Percentiles rank a stretch among this genome's conserved stretches.
These are phyloP conservation scores for Ferrisia virgata DNA, from an alignment of 2,888 invertebrate species.

Conservation along the genomic window DNA sequence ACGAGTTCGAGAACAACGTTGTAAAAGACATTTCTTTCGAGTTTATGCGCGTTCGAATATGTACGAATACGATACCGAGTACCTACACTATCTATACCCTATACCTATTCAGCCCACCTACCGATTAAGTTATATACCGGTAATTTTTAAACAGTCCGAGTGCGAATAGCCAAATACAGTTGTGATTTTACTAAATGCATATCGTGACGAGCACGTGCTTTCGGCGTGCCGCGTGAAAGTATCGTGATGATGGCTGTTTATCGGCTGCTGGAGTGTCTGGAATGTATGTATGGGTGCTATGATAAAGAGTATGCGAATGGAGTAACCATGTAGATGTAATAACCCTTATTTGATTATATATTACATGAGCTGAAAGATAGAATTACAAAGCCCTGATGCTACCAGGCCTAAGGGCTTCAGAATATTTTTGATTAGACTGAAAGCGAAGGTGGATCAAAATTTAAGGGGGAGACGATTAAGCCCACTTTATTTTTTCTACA, in stretches of 20 bases:
- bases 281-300: no score
- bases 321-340: no score
- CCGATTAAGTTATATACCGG: not conserved
- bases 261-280: not conserved
- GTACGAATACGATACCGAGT: not conserved
- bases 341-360: no score
- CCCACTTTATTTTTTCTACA: no score
- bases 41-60: not conserved
- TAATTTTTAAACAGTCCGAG: not conserved
- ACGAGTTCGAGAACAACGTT: not conserved
- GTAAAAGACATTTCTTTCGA: conserved; percentile 20
- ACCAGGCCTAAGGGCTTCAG: no score
- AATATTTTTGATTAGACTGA: no score
- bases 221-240: not conserved
- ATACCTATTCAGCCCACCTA: not conserved
- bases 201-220: not conserved
- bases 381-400: no score
- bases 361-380: no score
- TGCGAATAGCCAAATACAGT: not conserved
- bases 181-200: not conserved
- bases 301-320: no score
- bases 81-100: no score
- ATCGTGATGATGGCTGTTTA: not conserved
- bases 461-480: no score
- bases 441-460: no score